Evolutionary conservation across 2,888 invertebrate genomes (phyloP), one percentile per base, ranked within the genome.

Genomic region (Itoplectis maculator): DNA sequence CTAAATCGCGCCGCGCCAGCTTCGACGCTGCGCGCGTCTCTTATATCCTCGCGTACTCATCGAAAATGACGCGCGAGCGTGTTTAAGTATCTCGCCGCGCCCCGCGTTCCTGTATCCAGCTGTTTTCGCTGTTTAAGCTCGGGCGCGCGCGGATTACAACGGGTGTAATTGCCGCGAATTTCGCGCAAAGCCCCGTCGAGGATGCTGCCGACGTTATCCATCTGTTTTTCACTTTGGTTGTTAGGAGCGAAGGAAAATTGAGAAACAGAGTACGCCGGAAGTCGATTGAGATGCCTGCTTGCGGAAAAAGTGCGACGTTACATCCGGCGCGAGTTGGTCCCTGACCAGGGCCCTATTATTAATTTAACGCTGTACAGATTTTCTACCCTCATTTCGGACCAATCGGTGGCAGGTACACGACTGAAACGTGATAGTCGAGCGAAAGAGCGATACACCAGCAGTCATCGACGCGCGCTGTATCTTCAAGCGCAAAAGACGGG

Each of bases 41-140:
- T 51, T 59, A 65, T 77, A 72, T 77, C 72, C 76, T 80, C 74
- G 40, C 40, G 70, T 65, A 66, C 49, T 77, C 79, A 83, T 83
- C 73, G 73, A 74, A 82, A 83, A 77, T 77, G 66, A 80, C 37
- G 49, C 73, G 45, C 68, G 29, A 66, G 70, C 56, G 59, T 59
- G 69, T 78, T 82, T 70, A 70, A 82, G 69, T 73, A 42, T 54
- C 42, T 68, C 29, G 66, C 69, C 72, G n/a, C 72, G 63, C 63
- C 72, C 49, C 56, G 63, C 11, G 76, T 72, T 72, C 65, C n/a
- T 9, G 20, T n/a, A 51, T 8, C 18, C 61, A 29, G 11, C 8
- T 42, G 54, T 69, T 74, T 61, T 80, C 74, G 20, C 13, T 49
- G 63, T 49, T 69, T 9, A 29, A 59, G 54, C 37, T 15, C 20